Conservation (phyloP, 1,140 invertebrate species). For the Cardiocondyla obscurior region DNA sequence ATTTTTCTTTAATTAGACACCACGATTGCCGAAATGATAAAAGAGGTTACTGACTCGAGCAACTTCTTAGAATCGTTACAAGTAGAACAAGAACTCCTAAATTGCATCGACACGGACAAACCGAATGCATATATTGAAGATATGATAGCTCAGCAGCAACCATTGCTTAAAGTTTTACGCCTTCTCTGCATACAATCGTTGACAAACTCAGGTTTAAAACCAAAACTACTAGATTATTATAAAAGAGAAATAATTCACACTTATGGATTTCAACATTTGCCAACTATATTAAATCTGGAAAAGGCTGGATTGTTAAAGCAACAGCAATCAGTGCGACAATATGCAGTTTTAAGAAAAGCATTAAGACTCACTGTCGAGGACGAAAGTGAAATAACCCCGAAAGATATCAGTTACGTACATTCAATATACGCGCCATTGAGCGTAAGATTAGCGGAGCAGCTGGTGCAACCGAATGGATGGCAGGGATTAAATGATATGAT, state of each 20-base stretch:
- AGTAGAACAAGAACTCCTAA: conserved; percentile 95
- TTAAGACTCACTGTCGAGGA: conserved; percentile 94
- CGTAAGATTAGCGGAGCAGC: conserved; percentile 93
- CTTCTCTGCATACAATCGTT: conserved; percentile 95
- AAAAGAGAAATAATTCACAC: conserved; percentile 95
- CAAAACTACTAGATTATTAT: conserved; percentile 95
- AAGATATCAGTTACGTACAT: conserved; percentile 96
- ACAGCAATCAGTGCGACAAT: conserved; percentile 89
- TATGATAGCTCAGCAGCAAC: conserved; percentile 92
- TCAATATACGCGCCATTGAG: conserved; percentile 97
- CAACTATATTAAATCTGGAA: conserved; percentile 94
- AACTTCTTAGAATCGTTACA: conserved; percentile 88
- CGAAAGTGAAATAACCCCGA: conserved; percentile 92
- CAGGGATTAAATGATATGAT: conserved; percentile 88
- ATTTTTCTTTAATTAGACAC: conserved; percentile 85
- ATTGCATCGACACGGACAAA: conserved; percentile 96
- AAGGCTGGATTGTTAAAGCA: conserved; percentile 92
- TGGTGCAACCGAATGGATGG: conserved; percentile 94
- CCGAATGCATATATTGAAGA: conserved; percentile 95
- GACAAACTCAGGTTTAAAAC: conserved; percentile 95
- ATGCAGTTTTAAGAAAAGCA: conserved; percentile 89
- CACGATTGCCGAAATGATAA: conserved; percentile 90
- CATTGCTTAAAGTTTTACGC: conserved; percentile 92
- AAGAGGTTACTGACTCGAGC: conserved; percentile 88
- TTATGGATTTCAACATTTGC: conserved; percentile 94